Conservation (phyloP, 2,888 invertebrate species). For the Chironomus riparius region DNA sequence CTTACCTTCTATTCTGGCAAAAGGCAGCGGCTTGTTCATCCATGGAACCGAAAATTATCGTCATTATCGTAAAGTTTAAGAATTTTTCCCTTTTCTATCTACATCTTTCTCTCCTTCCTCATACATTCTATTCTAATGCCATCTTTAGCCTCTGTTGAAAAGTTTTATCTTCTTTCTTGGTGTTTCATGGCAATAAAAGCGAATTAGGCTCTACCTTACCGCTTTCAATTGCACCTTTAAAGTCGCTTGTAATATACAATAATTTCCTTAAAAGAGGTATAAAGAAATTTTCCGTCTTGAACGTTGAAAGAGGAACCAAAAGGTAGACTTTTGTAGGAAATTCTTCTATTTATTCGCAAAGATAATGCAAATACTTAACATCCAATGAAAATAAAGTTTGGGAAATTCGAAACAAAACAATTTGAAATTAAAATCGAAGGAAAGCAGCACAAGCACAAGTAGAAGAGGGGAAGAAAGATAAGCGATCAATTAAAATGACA, state of each 20-base stretch:
- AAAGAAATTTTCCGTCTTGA: too few species aligned
- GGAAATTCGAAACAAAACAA: too few species aligned
- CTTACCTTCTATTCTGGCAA: background rate
- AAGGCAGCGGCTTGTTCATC: background rate
- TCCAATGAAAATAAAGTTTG: too few species aligned
- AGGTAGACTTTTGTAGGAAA: too few species aligned
- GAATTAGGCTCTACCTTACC: background rate
- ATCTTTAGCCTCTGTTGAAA: background rate
- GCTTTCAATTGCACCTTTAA: too few species aligned
- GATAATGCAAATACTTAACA: too few species aligned
- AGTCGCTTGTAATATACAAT: background rate
- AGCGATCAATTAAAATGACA: background rate
- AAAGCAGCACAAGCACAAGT: background rate
- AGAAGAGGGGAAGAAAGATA: background rate
- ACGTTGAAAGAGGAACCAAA: too few species aligned
- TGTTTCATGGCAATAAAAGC: background rate
- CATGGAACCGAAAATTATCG: background rate
- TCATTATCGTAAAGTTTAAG: constrained; percentile 1
- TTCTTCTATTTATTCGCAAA: too few species aligned
- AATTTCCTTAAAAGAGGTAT: background rate
- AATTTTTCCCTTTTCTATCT: background rate
- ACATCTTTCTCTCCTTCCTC: too few species aligned
- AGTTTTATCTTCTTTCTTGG: background rate
- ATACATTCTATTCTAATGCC: background rate
- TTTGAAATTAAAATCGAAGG: too few species aligned